A percentile compares a stretch with the other conserved stretches of the same genome.
phyloP scores from a whole-genome alignment of 2,888 invertebrate species.

The Poecilus cupreus region DNA sequence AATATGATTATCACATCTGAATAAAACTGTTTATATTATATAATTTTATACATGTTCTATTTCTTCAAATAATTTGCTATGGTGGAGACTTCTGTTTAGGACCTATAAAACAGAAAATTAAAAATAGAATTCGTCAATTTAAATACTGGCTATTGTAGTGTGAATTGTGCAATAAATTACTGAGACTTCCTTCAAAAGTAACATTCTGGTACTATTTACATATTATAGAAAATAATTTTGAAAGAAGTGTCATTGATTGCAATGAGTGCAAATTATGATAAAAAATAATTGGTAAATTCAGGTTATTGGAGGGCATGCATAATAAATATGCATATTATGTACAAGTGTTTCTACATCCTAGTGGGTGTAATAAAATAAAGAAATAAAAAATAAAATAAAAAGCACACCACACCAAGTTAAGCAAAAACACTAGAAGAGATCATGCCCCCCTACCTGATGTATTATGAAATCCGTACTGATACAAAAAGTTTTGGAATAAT shows the following conservation, averaged over 20 bases:
- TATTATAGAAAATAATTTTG: no score
- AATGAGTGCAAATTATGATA: slow-evolving; percentile 6
- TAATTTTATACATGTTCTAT: slow-evolving; percentile 22
- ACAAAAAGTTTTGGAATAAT: slow-evolving; percentile 61
- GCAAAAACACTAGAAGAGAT: slow-evolving; percentile 52
- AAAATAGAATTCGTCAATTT: slow-evolving; percentile 11
- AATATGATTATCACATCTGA: slow-evolving; percentile 56
- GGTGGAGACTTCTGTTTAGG: slow-evolving; percentile 57
- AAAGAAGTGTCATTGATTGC: no score
- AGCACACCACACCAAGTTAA: slow-evolving; percentile 59
- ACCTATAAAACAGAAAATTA: slow-evolving; percentile 47
- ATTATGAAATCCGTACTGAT: slow-evolving; percentile 60
- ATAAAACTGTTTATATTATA: slow-evolving; percentile 56
- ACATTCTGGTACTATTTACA: neutral
- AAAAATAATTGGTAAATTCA: neutral
- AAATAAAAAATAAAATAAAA: slow-evolving; percentile 37
- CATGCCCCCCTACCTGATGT: slow-evolving; percentile 61
- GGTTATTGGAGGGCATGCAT: slow-evolving; percentile 51
- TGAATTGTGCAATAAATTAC: neutral
- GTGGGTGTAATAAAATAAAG: slow-evolving; percentile 50
- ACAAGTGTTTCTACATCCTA: slow-evolving; percentile 51
- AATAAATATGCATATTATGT: slow-evolving; percentile 39
- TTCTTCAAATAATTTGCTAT: slow-evolving; percentile 54
- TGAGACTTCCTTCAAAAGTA: neutral
- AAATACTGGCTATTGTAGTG: neutral